phyloP scores from a whole-genome alignment of 2,888 invertebrate genomes.

The Plebejus argus region DNA sequence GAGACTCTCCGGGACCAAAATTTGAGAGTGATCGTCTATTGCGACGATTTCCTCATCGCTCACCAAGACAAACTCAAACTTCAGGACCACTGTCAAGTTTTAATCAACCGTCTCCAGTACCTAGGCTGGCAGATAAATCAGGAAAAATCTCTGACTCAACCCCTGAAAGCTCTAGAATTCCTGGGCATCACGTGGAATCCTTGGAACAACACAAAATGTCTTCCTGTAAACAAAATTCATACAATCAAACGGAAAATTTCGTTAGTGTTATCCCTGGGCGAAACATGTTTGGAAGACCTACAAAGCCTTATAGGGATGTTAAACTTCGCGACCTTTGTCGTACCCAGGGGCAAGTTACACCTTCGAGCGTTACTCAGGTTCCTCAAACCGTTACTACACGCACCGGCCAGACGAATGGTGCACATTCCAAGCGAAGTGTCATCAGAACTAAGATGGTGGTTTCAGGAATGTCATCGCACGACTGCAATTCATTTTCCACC shows the following conservation, averaged over 20 bases:
- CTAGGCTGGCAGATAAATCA: conserved; percentile 15
- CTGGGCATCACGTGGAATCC: conserved; percentile 32
- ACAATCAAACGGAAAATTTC: not conserved
- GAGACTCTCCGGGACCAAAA: not conserved
- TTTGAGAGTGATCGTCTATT: not conserved
- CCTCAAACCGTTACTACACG: not conserved
- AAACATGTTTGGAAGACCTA: conserved; percentile 15
- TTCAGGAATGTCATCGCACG: not conserved
- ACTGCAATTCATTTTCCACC: not conserved
- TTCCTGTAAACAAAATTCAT: conserved; percentile 24
- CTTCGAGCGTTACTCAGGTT: conserved; percentile 3
- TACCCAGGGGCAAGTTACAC: conserved; percentile 21
- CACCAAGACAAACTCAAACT: not conserved
- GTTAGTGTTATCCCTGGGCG: not conserved
- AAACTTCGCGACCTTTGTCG: conserved; percentile 34
- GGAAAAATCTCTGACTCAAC: conserved; percentile 15
- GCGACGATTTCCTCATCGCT: conserved; percentile 27
- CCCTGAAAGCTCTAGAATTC: not conserved
- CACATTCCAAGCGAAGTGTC: not conserved
- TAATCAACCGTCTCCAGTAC: not conserved
- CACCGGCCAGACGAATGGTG: not conserved
- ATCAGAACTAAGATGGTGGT: conserved; percentile 24
- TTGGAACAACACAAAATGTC: conserved; percentile 31
- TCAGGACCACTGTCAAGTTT: not conserved
- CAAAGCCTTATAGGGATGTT: conserved; percentile 33